Conservation (phyloP, 2,113 vertebrate species). For the Ivindomyrus marchei region DNA sequence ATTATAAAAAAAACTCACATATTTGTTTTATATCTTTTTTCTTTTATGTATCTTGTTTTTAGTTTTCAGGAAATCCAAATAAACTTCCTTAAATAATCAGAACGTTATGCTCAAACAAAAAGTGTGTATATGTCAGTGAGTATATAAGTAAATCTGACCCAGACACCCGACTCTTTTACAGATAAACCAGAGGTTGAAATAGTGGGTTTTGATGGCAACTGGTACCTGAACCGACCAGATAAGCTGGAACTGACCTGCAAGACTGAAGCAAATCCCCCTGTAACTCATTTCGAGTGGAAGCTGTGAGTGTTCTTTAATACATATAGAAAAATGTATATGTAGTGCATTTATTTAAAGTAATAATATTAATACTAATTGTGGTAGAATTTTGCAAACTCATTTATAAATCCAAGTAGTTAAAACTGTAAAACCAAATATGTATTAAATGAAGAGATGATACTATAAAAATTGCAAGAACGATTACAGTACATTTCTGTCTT, state of each 20-base stretch:
- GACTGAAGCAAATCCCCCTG: conserved; percentile 87
- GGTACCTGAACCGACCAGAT: conserved; percentile 85
- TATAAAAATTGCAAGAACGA: background rate
- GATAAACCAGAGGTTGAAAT: conserved; percentile 91
- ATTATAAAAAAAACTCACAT: background rate
- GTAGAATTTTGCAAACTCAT: background rate
- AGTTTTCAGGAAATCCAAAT: background rate
- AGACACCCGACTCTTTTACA: conserved; percentile 44
- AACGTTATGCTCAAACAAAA: background rate
- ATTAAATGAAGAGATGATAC: background rate
- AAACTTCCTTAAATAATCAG: background rate
- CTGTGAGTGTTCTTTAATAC: conserved; percentile 68
- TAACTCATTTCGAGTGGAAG: conserved; percentile 90
- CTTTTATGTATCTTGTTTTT: background rate
- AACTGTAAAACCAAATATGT: background rate
- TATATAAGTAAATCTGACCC: background rate
- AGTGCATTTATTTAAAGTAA: background rate
- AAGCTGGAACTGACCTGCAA: conserved; percentile 83
- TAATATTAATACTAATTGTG: background rate
- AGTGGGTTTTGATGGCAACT: conserved; percentile 91
- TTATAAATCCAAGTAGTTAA: background rate
- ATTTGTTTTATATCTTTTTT: background rate
- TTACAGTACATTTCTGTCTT: background rate
- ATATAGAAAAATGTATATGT: background rate
- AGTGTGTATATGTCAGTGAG: background rate